Evolutionary conservation across 2,888 invertebrate genomes (phyloP).

Genomic region (Galerucella calmariensis): DNA sequence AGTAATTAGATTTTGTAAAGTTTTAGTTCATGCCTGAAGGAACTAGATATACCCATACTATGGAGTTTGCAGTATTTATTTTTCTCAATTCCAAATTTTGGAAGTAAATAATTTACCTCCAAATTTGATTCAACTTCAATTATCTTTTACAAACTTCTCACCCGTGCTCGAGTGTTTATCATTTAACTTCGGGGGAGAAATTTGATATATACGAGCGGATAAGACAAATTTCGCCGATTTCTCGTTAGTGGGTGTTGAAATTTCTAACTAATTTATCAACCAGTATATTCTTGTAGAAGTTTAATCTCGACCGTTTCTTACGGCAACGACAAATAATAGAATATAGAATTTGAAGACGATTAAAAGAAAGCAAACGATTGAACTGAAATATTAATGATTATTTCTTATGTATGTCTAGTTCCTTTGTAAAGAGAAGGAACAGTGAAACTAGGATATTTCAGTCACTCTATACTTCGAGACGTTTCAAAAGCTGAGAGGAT

Average conservation of each 20-base stretch:
- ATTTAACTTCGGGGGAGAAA: constrained; percentile 2
- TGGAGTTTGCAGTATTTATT: neutral
- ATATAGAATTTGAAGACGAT: neutral
- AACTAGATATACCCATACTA: neutral
- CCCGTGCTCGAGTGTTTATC: neutral
- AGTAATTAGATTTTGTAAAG: neutral
- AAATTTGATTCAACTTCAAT: neutral
- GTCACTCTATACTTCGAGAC: no score
- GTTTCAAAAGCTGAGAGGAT: no score
- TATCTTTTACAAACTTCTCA: neutral
- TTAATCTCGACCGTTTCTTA: neutral
- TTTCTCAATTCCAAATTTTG: neutral
- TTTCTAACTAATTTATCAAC: constrained; percentile 5
- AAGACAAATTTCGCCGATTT: neutral
- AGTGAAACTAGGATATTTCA: no score
- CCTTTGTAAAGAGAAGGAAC: neutral
- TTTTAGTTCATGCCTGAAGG: neutral
- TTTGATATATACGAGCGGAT: neutral
- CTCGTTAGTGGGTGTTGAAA: neutral
- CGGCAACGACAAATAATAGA: neutral
- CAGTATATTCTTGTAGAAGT: neutral
- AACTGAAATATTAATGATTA: no score
- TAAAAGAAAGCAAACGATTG: neutral
- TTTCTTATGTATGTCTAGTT: no score
- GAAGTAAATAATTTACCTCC: neutral